These are phyloP conservation scores for Periophthalmodon schlosseri DNA, from an alignment of 2,113 vertebrate species.

Conservation along the genomic window DNA sequence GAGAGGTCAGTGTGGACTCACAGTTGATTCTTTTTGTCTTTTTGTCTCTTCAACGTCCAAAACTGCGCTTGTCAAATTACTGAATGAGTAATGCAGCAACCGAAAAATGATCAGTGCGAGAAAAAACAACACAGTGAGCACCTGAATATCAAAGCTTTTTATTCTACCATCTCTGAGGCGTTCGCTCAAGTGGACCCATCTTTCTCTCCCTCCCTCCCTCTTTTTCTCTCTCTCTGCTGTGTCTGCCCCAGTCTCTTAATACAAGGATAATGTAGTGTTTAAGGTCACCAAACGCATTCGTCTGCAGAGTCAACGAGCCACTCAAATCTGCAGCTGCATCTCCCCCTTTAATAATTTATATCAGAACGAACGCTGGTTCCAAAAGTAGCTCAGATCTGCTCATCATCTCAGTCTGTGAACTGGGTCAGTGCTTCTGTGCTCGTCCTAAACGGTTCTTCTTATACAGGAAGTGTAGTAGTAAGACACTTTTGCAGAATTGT, in stretches of 20 bases:
- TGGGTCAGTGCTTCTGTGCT: conserved; percentile 54
- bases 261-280: neutral
- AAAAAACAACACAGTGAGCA: neutral
- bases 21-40: neutral
- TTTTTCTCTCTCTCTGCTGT: no score
- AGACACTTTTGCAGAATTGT: neutral
- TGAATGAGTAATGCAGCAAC: conserved; percentile 27
- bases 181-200: neutral
- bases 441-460: conserved; percentile 1
- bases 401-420: conserved; percentile 61
- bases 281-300: neutral
- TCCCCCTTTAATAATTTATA: conserved; percentile 52
- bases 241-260: neutral
- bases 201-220: no score
- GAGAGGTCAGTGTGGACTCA: conserved; percentile 31
- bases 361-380: conserved; percentile 36
- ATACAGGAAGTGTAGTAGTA: conserved; percentile 3
- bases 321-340: conserved; percentile 16
- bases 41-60: neutral
- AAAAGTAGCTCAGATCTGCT: conserved; percentile 54
- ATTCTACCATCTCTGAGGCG: neutral
- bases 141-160: neutral
- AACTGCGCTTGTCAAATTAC: conserved; percentile 18
- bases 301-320: neutral
- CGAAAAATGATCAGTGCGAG: conserved; percentile 4